Percentiles rank a stretch among this genome's conserved stretches.
phyloP scores from a whole-genome alignment of 1,140 invertebrate species.

The Chrysoperla carnea region DNA sequence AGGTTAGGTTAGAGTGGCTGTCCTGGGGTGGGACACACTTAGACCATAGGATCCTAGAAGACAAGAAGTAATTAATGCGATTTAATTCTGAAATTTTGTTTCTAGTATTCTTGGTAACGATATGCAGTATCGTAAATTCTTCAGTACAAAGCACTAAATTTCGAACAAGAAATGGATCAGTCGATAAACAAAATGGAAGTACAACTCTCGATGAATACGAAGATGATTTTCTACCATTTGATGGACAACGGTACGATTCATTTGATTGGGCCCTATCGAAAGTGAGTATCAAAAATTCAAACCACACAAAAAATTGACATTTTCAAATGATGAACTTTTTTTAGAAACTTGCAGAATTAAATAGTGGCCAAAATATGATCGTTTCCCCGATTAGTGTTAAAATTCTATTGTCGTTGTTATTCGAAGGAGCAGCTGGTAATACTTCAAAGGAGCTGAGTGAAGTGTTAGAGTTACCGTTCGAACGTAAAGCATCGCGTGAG shows the following conservation, averaged over 20 bases:
- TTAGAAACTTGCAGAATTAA: slow-evolving; percentile 2
- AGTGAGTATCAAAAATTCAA: slow-evolving; percentile 13
- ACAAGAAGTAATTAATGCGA: too few relatives aligned
- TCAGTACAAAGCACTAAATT: neutral
- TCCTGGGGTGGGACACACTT: too few relatives aligned
- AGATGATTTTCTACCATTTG: slow-evolving; percentile 34
- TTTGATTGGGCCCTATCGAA: slow-evolving; percentile 43
- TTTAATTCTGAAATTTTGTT: slow-evolving; percentile 1
- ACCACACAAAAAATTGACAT: slow-evolving; percentile 4
- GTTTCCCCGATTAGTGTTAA: slow-evolving; percentile 67
- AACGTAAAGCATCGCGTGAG: slow-evolving; percentile 12
- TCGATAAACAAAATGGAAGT: neutral
- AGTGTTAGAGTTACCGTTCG: slow-evolving; percentile 30
- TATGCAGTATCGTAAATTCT: neutral
- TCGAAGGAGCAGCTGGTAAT: slow-evolving; percentile 44
- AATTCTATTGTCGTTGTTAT: slow-evolving; percentile 49
- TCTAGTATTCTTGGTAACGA: neutral
- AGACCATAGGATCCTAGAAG: too few relatives aligned
- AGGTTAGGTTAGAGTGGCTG: too few relatives aligned
- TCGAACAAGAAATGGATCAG: neutral
- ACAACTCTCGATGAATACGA: slow-evolving; percentile 14
- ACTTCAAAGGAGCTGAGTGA: slow-evolving; percentile 40
- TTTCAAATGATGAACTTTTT: slow-evolving; percentile 1
- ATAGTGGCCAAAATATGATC: slow-evolving; percentile 36
- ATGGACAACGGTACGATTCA: slow-evolving; percentile 24